Evolutionary conservation across 2,888 invertebrate genomes (phyloP), one percentile per base, ranked within the genome.

Genomic region (Choristoneura rosaceana): DNA sequence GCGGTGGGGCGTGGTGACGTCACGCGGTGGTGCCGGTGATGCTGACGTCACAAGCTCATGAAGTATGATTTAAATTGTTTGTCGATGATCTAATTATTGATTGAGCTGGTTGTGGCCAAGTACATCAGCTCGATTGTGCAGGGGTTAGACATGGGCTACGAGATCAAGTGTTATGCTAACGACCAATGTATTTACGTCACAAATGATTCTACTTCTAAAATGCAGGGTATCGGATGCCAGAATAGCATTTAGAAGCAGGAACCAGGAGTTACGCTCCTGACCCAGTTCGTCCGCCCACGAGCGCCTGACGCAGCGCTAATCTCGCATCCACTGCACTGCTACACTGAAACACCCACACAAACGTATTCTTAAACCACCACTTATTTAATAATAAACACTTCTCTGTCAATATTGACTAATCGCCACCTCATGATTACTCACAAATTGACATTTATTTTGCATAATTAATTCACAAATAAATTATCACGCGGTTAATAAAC

Each of bases 241-340:
- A 34, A 34, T 8, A n/a, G 3, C 15, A 67, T 33, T 33, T n/a
- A n/a, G 45, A 58, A 59, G 12, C 47, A 67, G 67, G 67, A 67
- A 59, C 7, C 3, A 34, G 15, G 66, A 38, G n/a, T 38, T 4
- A 34, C 59, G n/a, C 60, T 38, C 43, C 60, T 68, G 60, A 38
- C 50, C 34, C 38, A 60, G 10, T 68, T 17, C 10, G 33, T 5
- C 58, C 17, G 33, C 64, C 34, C 47, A 61, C 41, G 38, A 7
- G 10, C 10, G 41, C 34, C 55, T 55, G 55, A 55, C 25, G 55
- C 55, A 25, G 55, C 55, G 55, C 52, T 47, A 14, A 47, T n/a
- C 47, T 52, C 9, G 52, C 5, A 5, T 25, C 25, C 2, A 25
- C 14, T 45, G 45, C 45, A 9, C 10, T 12, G 43, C 43, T 43